These are phyloP conservation scores for Polia nebulosa DNA, from an alignment of 2,888 invertebrate species.

Conservation along the genomic window DNA sequence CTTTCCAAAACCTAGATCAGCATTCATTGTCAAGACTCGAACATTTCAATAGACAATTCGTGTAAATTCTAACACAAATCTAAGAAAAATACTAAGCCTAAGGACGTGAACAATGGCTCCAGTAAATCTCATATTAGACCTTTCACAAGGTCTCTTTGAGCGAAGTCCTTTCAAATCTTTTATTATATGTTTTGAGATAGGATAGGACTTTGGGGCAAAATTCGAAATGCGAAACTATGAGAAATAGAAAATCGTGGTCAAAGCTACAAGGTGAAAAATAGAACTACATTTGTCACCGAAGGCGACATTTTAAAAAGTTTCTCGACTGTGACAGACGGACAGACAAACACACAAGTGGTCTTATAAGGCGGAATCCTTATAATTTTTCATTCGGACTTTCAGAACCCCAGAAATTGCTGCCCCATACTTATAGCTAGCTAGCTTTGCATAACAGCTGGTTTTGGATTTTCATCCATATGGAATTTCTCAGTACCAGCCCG, in stretches of 20 bases:
- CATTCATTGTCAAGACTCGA: not conserved
- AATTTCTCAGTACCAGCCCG: too few species aligned
- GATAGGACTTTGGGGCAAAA: not conserved
- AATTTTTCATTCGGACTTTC: too few species aligned
- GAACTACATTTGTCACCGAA: not conserved
- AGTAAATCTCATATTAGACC: slow-evolving; percentile 16
- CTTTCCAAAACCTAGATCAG: not conserved
- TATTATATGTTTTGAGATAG: not conserved
- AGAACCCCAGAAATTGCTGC: too few species aligned
- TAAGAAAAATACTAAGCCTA: slow-evolving; percentile 10
- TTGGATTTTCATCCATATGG: too few species aligned
- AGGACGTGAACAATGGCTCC: slow-evolving; percentile 7
- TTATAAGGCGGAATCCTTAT: too few species aligned
- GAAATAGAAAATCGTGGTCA: not conserved
- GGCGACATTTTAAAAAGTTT: not conserved
- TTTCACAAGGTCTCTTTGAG: slow-evolving; percentile 6
- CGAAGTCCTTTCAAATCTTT: not conserved
- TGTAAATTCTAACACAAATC: slow-evolving; percentile 4
- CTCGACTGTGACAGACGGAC: too few species aligned
- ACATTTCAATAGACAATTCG: slow-evolving; percentile 7
- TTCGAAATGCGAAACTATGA: not conserved
- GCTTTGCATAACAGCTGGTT: too few species aligned
- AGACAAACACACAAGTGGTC: too few species aligned
- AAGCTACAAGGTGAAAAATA: not conserved
- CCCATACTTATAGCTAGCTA: too few species aligned